A percentile compares a stretch with the other conserved stretches of the same genome.
phyloP scores from a whole-genome alignment of 2,113 vertebrate species.

The Otocyon megalotis region DNA sequence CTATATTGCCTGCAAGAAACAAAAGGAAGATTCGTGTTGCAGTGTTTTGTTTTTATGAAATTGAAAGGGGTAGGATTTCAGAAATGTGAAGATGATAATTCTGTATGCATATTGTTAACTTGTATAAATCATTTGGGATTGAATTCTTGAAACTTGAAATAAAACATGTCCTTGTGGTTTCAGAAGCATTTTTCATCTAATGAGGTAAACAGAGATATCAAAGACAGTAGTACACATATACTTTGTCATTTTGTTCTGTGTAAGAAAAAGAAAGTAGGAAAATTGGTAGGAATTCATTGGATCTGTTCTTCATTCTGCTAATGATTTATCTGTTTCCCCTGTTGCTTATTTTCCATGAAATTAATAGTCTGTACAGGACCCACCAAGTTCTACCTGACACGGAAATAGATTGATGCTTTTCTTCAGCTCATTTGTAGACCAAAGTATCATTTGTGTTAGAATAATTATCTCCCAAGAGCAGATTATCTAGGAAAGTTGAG shows the following conservation, averaged over 20 bases:
- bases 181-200: slow-evolving; percentile 68
- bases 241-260: slow-evolving; percentile 72
- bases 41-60: slow-evolving; percentile 54
- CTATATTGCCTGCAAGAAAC: neutral
- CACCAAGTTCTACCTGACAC: slow-evolving; percentile 65
- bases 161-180: slow-evolving; percentile 68
- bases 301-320: slow-evolving; percentile 58
- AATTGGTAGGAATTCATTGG: slow-evolving; percentile 50
- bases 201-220: slow-evolving; percentile 78
- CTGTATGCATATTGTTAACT: slow-evolving; percentile 22
- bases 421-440: slow-evolving; percentile 72
- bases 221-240: slow-evolving; percentile 68
- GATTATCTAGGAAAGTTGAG: slow-evolving; percentile 42
- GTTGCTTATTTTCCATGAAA: slow-evolving; percentile 76
- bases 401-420: slow-evolving; percentile 75
- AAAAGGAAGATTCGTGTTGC: slow-evolving; percentile 40
- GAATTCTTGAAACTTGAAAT: slow-evolving; percentile 66
- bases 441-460: slow-evolving; percentile 70
- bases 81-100: slow-evolving; percentile 50
- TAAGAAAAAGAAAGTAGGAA: slow-evolving; percentile 42
- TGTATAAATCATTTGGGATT: slow-evolving; percentile 63
- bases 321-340: slow-evolving; percentile 64
- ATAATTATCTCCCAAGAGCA: slow-evolving; percentile 71
- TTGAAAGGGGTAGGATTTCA: slow-evolving; percentile 62
- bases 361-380: slow-evolving; percentile 63